phyloP scores from a whole-genome alignment of 2,113 vertebrate species.

The Phylloscopus whistleri region DNA sequence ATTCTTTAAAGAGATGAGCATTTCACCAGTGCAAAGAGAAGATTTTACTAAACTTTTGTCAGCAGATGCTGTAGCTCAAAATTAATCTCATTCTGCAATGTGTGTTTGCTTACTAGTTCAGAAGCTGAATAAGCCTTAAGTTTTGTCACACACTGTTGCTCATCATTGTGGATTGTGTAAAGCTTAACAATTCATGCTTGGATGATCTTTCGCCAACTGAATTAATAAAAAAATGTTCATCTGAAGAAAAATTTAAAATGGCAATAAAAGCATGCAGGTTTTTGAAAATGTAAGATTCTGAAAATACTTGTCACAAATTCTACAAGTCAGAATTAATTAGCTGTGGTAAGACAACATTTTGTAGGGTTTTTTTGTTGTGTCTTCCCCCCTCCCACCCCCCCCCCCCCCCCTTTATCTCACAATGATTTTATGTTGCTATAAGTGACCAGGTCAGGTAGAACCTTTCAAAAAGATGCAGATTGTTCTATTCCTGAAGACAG shows the following conservation, averaged over 20 bases:
- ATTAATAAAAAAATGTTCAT: constrained; percentile 10
- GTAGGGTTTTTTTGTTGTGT: rapidly evolving
- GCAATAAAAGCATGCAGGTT: not conserved
- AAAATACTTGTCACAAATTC: not conserved
- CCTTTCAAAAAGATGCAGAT: not conserved
- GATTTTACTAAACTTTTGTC: constrained; percentile 66
- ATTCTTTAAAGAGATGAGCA: not conserved
- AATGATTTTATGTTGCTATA: not conserved
- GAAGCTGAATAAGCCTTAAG: constrained; percentile 55
- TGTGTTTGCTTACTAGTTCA: constrained; percentile 78
- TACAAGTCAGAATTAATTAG: not conserved
- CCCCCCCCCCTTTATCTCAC: rapidly evolving
- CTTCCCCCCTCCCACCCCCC: rapidly evolving
- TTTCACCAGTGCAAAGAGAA: constrained; percentile 58
- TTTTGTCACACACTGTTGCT: constrained; percentile 46
- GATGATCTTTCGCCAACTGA: constrained; percentile 33
- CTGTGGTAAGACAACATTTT: not conserved
- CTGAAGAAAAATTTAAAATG: not conserved
- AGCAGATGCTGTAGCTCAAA: constrained; percentile 45
- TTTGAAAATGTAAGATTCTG: not conserved
- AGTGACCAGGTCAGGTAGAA: not conserved
- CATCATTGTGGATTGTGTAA: constrained; percentile 31
- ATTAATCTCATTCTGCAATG: constrained; percentile 67
- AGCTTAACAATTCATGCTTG: constrained; percentile 67
- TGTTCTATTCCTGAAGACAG: not conserved